Evolutionary conservation across 2,888 invertebrate species (phyloP), one percentile per base, ranked within the genome.

Genomic region (Trissolcus japonicus): DNA sequence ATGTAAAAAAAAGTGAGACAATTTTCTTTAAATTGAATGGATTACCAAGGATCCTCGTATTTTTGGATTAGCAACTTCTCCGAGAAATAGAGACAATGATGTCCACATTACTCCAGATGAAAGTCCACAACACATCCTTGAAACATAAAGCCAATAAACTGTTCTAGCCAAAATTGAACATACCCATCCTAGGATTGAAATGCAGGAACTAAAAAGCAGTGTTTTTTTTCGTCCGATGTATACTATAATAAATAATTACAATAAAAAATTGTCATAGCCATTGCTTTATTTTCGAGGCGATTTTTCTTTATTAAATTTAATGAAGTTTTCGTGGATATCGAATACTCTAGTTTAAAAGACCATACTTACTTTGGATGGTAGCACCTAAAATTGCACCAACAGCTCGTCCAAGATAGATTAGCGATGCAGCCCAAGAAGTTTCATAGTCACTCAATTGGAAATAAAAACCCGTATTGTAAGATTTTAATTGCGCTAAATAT

Each of bases 41-140:
- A 46, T 46, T 84, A 87, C 88, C 84, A 89, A 76, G 51, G 86
- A 84, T 59, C 89, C 88, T 62, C 88, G 88, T 59, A 88, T 88
- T 54, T 80, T 83, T 6, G 88, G 86, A 79, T 88, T 84, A 4
- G 88, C 87, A 13, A 89, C 86, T 79, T 88, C 88, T 62, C 87
- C 83, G 6, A 89, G 66, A 65, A 84, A 87, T 11, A 88, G 77
- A 1, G 87, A 80, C 11, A 88, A 48, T 1, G 85, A 81, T 3
- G 86, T 81, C 87, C 88, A 89, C 40, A 85, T 78, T 66, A 87
- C 84, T n/a, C 88, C 89, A 6, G 85, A 82, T 17, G 84, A 85
- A 35, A 86, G 74, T 7, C 89, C 89, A 7, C 82, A 79, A 21
- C 81, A 82, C 35, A 87, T 65, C 67, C 89, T 83, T 0, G 85